Evolutionary conservation across 2,797 vertebrate genomes (phyloP), one percentile per base, ranked within the genome.

Genomic region (Mallotus villosus): DNA sequence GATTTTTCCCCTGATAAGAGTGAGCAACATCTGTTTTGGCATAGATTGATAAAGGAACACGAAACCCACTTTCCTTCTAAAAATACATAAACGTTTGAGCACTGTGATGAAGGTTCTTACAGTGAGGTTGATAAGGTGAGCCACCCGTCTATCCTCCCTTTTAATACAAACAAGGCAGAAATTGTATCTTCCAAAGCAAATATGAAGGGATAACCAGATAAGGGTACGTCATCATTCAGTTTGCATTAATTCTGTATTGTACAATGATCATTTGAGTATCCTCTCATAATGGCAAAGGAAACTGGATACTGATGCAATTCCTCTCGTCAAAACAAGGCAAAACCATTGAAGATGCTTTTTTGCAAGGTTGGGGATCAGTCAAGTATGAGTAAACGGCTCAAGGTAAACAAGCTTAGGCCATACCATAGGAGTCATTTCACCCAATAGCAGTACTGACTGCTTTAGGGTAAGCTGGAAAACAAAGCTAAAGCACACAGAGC

Each of bases 61-160:
- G 46, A 19, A 63, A 51, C 16, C 12, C 55, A 19, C 37, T 7
- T 24, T 17, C 34, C 21, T n/a, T 37, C 68, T 66, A 71, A 71
- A 49, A 57, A 63, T 53, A 71, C 49, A 53, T n/a, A 32, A 62
- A 51, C 49, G 46, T 53, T 63, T 24, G 37, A 49, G 68, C 24
- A 27, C 32, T 57, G 46, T 5, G 63, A 22, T 61, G 24, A 29
- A 24, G 27, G 14, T n/a, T 49, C 24, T 46, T 79, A 81, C 81
- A 74, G 61, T 72, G 67, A 78, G 69, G 74, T 64, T 73, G 63
- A 58, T 68, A 49, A 68, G 21, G 61, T 57, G 62, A 74, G 68
- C 41, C 46, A 17, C 46, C 24, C 5, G 8, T 7, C 32, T 27
- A 24, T 7, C 49, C 49, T 41, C 34, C 21, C 22, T 65, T 55